A percentile compares a stretch with the other conserved stretches of the same genome.
phyloP scores from a whole-genome alignment of 2,797 vertebrate species.

The Anguilla marmorata region DNA sequence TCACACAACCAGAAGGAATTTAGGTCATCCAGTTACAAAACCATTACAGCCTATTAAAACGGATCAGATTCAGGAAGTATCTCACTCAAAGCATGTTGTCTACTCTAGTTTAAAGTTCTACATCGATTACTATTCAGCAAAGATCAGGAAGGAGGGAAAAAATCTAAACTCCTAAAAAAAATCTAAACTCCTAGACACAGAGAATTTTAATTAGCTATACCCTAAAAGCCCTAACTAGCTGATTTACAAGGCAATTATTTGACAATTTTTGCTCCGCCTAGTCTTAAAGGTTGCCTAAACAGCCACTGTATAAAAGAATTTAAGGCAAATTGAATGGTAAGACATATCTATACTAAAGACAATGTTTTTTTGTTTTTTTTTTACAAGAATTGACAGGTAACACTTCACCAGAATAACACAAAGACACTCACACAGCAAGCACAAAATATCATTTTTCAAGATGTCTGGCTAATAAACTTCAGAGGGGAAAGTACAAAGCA shows the following conservation, averaged over 20 bases:
- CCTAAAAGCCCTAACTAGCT: slow-evolving; percentile 76
- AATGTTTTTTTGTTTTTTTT: neutral
- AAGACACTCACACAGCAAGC: slow-evolving; percentile 89
- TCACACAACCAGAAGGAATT: slow-evolving; percentile 79
- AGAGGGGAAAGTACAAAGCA: slow-evolving; percentile 63
- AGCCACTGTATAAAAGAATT: slow-evolving; percentile 80
- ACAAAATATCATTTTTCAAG: slow-evolving; percentile 71
- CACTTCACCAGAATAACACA: slow-evolving; percentile 75
- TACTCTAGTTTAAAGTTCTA: slow-evolving; percentile 63
- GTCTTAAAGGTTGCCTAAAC: slow-evolving; percentile 82
- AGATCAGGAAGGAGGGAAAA: slow-evolving; percentile 78
- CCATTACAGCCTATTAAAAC: neutral
- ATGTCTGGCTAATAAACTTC: slow-evolving; percentile 73
- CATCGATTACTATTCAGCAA: slow-evolving; percentile 76
- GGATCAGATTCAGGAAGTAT: neutral
- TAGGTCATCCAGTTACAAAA: slow-evolving; percentile 56
- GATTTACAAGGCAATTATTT: slow-evolving; percentile 63
- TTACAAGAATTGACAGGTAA: slow-evolving; percentile 72
- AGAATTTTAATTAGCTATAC: slow-evolving; percentile 78
- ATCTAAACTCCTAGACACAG: slow-evolving; percentile 74
- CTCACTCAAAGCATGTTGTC: neutral
- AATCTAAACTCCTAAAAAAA: slow-evolving; percentile 71
- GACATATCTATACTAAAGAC: slow-evolving; percentile 72
- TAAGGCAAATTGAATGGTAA: slow-evolving; percentile 88
- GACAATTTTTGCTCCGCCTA: slow-evolving; percentile 81